These are phyloP conservation scores for Albula goreensis DNA, from an alignment of 2,113 vertebrate genomes.

Conservation along the genomic window DNA sequence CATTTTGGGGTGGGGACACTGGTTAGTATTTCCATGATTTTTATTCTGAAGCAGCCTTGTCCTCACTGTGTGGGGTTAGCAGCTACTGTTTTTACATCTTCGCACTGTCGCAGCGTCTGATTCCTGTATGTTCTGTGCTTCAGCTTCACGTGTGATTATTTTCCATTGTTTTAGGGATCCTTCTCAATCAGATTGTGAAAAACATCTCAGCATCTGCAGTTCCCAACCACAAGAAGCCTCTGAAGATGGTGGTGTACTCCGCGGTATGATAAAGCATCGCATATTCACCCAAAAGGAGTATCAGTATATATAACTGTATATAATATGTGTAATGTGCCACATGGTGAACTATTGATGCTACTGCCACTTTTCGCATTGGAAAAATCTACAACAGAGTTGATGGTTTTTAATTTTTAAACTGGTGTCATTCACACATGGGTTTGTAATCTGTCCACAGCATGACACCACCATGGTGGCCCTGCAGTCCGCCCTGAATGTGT, in stretches of 20 bases:
- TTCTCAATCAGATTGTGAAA: slow-evolving; percentile 84
- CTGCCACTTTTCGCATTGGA: not conserved
- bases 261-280: slow-evolving; percentile 73
- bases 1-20: too few species aligned
- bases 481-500: slow-evolving; percentile 84
- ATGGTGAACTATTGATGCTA: too few species aligned
- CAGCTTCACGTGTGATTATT: too few species aligned
- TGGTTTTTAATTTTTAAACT: not conserved
- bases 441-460: slow-evolving; percentile 71
- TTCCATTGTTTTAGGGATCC: slow-evolving; percentile 62
- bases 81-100: too few species aligned
- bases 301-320: not conserved
- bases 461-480: slow-evolving; percentile 89
- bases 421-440: not conserved
- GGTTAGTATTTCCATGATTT: too few species aligned
- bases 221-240: slow-evolving; percentile 49
- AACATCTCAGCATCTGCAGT: slow-evolving; percentile 76
- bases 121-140: too few species aligned
- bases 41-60: too few species aligned
- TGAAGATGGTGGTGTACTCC: slow-evolving; percentile 86
- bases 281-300: not conserved
- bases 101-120: too few species aligned
- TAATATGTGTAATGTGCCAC: not conserved
- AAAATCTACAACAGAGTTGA: not conserved
- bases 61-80: too few species aligned